Evolutionary conservation across 2,888 invertebrate genomes (phyloP), one percentile per base, ranked within the genome.

Genomic region (Dicyrtoma fusca): DNA sequence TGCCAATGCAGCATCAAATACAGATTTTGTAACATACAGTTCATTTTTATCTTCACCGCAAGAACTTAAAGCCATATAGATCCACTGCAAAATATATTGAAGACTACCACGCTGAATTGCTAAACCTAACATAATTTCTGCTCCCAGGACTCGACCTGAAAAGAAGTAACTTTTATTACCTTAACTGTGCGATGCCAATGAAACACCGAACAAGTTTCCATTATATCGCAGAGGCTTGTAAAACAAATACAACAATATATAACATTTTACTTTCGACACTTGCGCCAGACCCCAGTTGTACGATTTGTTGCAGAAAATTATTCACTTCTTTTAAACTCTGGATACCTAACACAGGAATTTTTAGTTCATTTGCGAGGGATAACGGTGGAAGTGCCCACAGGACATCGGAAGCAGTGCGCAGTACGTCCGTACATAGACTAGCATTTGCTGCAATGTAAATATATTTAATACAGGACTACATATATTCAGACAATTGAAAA

Each of bases 61-160:
- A 42, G 83, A 82, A 76, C 81, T 81, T 73, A 88, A 83, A 13
- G 88, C 88, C 85, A 88, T 85, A 74, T 88, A 86, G 61, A 89
- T 86, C 89, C 89, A 89, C 80, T 88, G 87, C 59, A 89, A 82
- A 23, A 89, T 82, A 81, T 87, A 87, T 53, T 87, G 82, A 21
- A 89, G 83, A 13, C 87, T 87, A 19, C 88, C 88, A 76, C 88
- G 82, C 83, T 89, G 89, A 42, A 88, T 82, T 14, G 88, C 87
- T 51, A 89, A 80, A 5, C 86, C 85, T 53, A 89, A 81, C 76
- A 88, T 83, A 65, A 89, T 82, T 82, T 89, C 88, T 26, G 84
- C 83, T 51, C 84, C 82, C 69, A 85, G 78, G 61, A 82, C 81
- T 44, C 83, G 82, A 70, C 81, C 82, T 81, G 10, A 14, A 44